Conservation (phyloP, 2,797 vertebrate species). For the Spizella passerina region DNA sequence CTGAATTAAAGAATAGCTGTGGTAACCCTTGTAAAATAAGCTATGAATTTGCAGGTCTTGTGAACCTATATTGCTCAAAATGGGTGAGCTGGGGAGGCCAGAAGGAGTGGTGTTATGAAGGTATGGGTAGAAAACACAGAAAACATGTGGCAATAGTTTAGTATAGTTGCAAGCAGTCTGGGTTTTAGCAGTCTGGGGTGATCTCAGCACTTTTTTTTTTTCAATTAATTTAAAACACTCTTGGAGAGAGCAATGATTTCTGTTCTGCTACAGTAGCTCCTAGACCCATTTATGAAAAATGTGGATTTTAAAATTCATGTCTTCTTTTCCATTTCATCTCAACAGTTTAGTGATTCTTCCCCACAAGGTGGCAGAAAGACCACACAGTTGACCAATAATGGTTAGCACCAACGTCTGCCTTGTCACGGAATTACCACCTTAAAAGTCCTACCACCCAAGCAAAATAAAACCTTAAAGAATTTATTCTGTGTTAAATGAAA, state of each 20-base stretch:
- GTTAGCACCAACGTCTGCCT: neutral
- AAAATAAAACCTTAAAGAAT: neutral
- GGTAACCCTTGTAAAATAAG: neutral
- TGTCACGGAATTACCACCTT: neutral
- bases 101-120: neutral
- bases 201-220: neutral
- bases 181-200: neutral
- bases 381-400: slow-evolving; percentile 58
- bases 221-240: neutral
- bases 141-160: neutral
- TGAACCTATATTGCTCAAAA: neutral
- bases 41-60: neutral
- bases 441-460: neutral
- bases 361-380: slow-evolving; percentile 83
- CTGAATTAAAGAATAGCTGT: neutral
- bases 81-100: neutral
- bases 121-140: neutral
- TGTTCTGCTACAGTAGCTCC: neutral
- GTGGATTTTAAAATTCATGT: neutral
- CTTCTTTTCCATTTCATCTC: neutral
- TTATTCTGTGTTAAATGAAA: neutral
- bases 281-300: neutral
- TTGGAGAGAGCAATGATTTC: neutral
- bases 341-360: slow-evolving; percentile 58
- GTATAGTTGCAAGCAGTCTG: neutral